Evolutionary conservation across 2,888 invertebrate genomes (phyloP).

Genomic region (Heterodera filipjevi): DNA sequence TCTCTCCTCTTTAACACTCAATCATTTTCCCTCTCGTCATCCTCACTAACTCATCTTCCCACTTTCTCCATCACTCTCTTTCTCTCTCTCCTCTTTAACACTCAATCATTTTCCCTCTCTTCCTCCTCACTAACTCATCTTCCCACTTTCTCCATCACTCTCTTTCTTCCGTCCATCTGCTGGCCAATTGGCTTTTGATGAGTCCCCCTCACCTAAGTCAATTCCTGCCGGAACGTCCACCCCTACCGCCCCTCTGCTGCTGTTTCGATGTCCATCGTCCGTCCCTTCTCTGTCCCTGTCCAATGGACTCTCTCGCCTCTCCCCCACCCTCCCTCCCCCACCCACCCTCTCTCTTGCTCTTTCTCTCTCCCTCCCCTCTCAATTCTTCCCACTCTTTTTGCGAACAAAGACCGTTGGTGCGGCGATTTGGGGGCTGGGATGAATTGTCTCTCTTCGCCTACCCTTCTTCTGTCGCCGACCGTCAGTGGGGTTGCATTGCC

Average conservation of each 20-base stretch:
- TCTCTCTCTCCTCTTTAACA: neutral
- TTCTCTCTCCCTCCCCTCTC: neutral
- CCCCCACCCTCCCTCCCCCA: neutral
- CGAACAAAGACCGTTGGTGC: slow-evolving; percentile 19
- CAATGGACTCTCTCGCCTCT: neutral
- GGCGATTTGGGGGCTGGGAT: neutral
- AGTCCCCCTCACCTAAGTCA: too few relatives aligned
- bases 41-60: neutral
- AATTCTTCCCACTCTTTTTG: neutral
- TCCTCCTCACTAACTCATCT: neutral
- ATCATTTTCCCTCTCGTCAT: neutral
- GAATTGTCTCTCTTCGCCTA: neutral
- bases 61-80: neutral
- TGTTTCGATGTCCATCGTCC: neutral
- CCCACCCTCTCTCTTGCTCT: slow-evolving; percentile 5
- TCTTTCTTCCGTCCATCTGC: neutral
- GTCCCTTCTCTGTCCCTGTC: neutral
- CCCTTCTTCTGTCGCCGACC: slow-evolving; percentile 21
- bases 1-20: neutral
- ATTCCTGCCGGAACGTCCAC: too few relatives aligned
- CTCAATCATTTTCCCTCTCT: too few relatives aligned
- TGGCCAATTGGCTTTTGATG: slow-evolving; percentile 8
- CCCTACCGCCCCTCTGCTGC: neutral
- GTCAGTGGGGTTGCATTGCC: neutral
- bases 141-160: neutral